Conservation (phyloP, 2,888 invertebrate species). For the Mayetiola destructor region DNA sequence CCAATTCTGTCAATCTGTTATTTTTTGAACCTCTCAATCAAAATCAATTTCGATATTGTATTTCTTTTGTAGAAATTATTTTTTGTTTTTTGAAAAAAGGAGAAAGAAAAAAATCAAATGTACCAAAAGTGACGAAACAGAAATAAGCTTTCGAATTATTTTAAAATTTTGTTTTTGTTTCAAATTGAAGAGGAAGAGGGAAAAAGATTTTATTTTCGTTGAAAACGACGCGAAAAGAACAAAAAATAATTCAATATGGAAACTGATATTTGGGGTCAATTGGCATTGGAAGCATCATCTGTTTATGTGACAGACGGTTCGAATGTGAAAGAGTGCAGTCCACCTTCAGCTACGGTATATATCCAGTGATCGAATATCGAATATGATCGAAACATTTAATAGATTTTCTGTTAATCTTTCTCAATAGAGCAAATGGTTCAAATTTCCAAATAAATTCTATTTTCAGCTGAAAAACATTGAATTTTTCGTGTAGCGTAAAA, state of each 20-base stretch:
- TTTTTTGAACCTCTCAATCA: too few relatives aligned
- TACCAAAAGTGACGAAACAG: too few relatives aligned
- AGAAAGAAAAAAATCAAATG: too few relatives aligned
- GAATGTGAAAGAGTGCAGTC: constrained; percentile 45
- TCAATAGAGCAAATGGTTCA: background rate
- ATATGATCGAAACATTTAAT: background rate
- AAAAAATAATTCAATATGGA: constrained; percentile 39
- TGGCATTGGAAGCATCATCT: constrained; percentile 74
- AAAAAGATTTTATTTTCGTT: background rate
- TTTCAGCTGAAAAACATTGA: background rate
- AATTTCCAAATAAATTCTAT: too few relatives aligned
- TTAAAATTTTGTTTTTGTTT: background rate
- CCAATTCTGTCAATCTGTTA: too few relatives aligned
- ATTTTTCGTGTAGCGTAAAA: background rate
- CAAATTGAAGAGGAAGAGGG: background rate
- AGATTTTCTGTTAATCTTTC: background rate
- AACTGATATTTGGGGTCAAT: constrained; percentile 76
- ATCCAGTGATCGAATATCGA: background rate
- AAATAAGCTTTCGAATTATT: background rate
- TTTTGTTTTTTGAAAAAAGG: background rate
- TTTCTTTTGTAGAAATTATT: background rate
- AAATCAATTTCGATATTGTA: background rate
- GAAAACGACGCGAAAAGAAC: background rate
- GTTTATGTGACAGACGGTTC: constrained; percentile 72
- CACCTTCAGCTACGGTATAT: constrained; percentile 65